Base-by-base conservation (phyloP, 2,113 vertebrate species). In the Connochaetes taurinus region DNA sequence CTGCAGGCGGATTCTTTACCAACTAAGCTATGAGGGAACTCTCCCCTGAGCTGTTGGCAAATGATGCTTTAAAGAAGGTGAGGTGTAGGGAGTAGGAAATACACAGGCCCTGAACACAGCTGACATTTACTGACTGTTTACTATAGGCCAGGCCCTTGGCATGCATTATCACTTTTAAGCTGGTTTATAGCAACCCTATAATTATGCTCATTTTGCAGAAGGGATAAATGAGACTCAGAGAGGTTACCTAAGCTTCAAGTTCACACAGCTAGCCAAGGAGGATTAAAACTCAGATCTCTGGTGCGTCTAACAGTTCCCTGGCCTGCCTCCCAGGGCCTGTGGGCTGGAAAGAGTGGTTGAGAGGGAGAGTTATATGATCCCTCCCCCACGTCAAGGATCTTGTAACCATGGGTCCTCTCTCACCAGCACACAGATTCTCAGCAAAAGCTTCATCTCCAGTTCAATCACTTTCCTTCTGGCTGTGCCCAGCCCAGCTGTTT, bases 201-300 rank as follows among this genome's bases (percentile, higher is more conserved):
- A 81, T 98, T 92, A 92, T 31, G 74, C 23, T 83, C 43, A 74
- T 57, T 88, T 90, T 55, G 90, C 53, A 95, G 58, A 83, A 71
- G 94, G 94, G 82, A 64, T 64, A 94, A 94, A 67, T 43, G 80
- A 92, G 74, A 83, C 84, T 91, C 80, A 53, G 62, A 96, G 60
- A 95, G 85, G 82, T 91, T 87, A 82, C 82, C 91, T 55, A 62
- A 87, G 93, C 74, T 60, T 33, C 67, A 31, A 55, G 58, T 67
- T 92, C 84, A 80, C 92, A 97, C 36, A 88, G 83, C 82, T 31
- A 81, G 85, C 74, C 88, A 67, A n/a, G 53, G 52, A 36, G 58
- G 85, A 82, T 78, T 71, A 86, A 89, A 94, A 89, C 92, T 94
- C 78, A n/a, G 76, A 40, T 93, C n/a, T 71, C 43, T 29, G n/a